Percentiles rank a stretch among this genome's conserved stretches.
Evolutionary conservation across 2,888 invertebrate species (phyloP).

Genomic region (Cyclophora albipunctata): DNA sequence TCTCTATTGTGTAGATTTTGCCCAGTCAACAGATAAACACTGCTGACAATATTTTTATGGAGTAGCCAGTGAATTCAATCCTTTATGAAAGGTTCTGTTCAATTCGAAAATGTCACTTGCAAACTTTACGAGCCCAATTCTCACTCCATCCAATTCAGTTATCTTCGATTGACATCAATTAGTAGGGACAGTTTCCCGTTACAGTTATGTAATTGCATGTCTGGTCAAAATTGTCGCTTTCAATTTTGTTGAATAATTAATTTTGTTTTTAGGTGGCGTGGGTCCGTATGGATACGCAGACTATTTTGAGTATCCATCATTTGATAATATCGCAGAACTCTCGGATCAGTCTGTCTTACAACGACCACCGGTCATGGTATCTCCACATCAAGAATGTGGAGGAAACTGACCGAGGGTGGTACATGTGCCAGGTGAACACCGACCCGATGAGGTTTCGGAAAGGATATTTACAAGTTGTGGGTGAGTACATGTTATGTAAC

Average conservation of each 20-base stretch:
- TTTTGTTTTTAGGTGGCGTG: conserved; percentile 84
- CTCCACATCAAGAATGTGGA: conserved; percentile 91
- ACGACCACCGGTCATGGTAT: conserved; percentile 94
- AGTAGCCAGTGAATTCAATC: neutral
- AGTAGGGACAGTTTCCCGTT: conserved; percentile 22
- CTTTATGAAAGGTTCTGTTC: conserved; percentile 1
- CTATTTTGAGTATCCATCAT: conserved; percentile 93
- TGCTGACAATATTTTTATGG: neutral
- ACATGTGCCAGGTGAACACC: conserved; percentile 94
- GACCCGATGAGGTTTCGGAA: conserved; percentile 93
- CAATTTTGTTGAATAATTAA: neutral
- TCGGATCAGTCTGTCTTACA: conserved; percentile 88
- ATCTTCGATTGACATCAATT: conserved; percentile 26
- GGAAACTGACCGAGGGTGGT: conserved; percentile 92
- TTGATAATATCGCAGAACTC: conserved; percentile 94
- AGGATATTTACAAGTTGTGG: conserved; percentile 92
- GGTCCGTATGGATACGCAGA: conserved; percentile 95
- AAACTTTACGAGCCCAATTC: conserved; percentile 24
- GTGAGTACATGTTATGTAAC: conserved; percentile 70
- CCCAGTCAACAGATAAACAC: neutral
- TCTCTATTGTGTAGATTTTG: too few relatives aligned
- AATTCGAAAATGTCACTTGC: conserved; percentile 11
- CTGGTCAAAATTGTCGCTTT: conserved; percentile 1
- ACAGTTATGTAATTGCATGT: conserved; percentile 21
- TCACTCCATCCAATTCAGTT: conserved; percentile 25